phyloP scores from a whole-genome alignment of 2,888 invertebrate genomes.

The Subacronicta megacephala region DNA sequence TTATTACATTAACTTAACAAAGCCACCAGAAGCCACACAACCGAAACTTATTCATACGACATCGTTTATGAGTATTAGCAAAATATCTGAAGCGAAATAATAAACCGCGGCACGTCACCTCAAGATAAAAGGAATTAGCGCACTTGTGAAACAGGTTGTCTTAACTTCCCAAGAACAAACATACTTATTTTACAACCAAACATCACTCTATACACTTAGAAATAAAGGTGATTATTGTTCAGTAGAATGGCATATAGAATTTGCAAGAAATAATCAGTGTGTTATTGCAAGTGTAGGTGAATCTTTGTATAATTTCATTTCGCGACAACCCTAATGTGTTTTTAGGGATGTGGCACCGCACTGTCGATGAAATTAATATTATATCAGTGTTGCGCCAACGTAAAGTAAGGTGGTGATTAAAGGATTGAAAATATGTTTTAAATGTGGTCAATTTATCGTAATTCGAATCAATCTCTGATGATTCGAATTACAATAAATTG shows the following conservation, averaged over 20 bases:
- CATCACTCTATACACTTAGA: slow-evolving; percentile 14
- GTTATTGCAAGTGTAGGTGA: slow-evolving; percentile 83
- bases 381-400: too few species aligned
- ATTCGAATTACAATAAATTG: too few species aligned
- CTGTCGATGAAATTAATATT: slow-evolving; percentile 18
- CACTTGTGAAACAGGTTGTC: slow-evolving; percentile 82
- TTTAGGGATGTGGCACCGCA: slow-evolving; percentile 64
- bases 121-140: slow-evolving; percentile 86
- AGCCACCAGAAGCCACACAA: slow-evolving; percentile 50
- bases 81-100: slow-evolving; percentile 83
- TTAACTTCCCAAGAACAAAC: slow-evolving; percentile 60
- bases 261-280: slow-evolving; percentile 79
- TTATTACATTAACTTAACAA: slow-evolving; percentile 43
- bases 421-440: too few species aligned
- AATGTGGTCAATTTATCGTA: too few species aligned
- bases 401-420: too few species aligned
- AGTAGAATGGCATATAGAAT: slow-evolving; percentile 31
- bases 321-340: slow-evolving; percentile 80
- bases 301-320: slow-evolving; percentile 86
- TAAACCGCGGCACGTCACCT: slow-evolving; percentile 84
- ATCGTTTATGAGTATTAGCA: slow-evolving; percentile 68
- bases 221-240: slow-evolving; percentile 51
- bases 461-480: too few species aligned
- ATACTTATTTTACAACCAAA: slow-evolving; percentile 16
- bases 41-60: slow-evolving; percentile 51